Base-by-base conservation (phyloP, 2,888 invertebrate genomes). In the Ormia ochracea region DNA sequence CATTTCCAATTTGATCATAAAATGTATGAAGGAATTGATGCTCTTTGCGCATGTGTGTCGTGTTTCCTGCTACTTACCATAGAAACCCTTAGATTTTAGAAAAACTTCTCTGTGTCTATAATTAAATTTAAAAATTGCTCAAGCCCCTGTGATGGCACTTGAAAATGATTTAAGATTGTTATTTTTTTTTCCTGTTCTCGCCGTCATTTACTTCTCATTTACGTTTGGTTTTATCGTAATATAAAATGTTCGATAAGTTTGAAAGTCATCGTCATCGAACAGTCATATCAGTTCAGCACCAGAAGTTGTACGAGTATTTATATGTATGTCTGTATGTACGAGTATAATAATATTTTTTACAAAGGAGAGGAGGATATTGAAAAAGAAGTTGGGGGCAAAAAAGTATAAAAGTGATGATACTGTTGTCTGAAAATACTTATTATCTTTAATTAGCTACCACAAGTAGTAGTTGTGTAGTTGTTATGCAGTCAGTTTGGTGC, bases 361-460 rank as follows among this genome's bases (percentile, higher is more conserved):
- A 52, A 41, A 48, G 45, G 36, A 48, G 14, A 50, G 50, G 52
- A 72, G 33, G 52, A 52, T 52, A 7, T 31, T 56, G 0, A 36
- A 48, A 14, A 73, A 63, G 26, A 6, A 54, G 10, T 63, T n/a
- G 28, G n/a, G 63, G 31, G 38, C 12, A 28, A 56, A 36, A 69
- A 61, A 45, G n/a, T 66, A 48, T 72, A 80, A 80, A 80, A 80
- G 80, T 80, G 80, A 76, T 80, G 80, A 75, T 80, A 76, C 80
- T 76, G 72, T 43, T 76, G 75, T 68, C 72, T 72, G 80, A 76
- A 76, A 72, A 76, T 72, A 72, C 80, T 80, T 80, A 80, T 80
- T 80, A 80, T 72, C 80, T 80, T 80, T 80, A 80, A 80, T 80
- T 80, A 80, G 76, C 28, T 72, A 72, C 61, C 68, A 31, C 56